phyloP scores from a whole-genome alignment of 2,113 vertebrate species.

The Tilapia sparmanii region DNA sequence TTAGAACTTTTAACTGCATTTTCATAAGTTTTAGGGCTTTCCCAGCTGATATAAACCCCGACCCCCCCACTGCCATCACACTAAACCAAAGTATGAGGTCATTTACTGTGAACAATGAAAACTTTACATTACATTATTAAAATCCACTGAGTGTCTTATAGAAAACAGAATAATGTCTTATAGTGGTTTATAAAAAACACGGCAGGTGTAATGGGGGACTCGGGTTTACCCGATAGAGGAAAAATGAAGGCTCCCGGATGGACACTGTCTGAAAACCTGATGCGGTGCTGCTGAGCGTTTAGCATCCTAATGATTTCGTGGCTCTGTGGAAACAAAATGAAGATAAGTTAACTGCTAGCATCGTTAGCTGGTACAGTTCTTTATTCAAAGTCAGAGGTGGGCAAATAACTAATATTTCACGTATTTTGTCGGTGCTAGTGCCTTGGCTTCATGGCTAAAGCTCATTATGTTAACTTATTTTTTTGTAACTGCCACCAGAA shows the following conservation, averaged over 20 bases:
- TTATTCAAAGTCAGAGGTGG: background rate
- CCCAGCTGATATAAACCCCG: background rate
- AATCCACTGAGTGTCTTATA: background rate
- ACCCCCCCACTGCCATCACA: background rate
- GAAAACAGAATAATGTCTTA: background rate
- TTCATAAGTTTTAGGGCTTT: background rate
- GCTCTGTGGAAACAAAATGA: constrained; percentile 58
- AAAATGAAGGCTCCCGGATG: constrained; percentile 82
- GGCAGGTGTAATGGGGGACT: background rate
- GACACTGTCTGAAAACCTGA: constrained; percentile 83
- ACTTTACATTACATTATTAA: background rate
- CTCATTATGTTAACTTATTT: background rate
- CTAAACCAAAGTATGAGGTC: background rate
- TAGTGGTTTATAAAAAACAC: background rate
- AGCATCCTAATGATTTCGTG: constrained; percentile 71
- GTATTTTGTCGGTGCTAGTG: background rate
- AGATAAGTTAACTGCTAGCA: background rate
- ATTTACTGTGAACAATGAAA: background rate
- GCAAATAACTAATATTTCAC: background rate
- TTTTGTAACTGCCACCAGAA: background rate
- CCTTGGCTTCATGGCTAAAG: background rate
- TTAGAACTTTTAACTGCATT: background rate
- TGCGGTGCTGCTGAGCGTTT: constrained; percentile 74
- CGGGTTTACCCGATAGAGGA: constrained; percentile 80
- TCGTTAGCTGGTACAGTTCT: background rate